Conservation (phyloP, 2,797 vertebrate genomes). For the Sparidentex hasta region DNA sequence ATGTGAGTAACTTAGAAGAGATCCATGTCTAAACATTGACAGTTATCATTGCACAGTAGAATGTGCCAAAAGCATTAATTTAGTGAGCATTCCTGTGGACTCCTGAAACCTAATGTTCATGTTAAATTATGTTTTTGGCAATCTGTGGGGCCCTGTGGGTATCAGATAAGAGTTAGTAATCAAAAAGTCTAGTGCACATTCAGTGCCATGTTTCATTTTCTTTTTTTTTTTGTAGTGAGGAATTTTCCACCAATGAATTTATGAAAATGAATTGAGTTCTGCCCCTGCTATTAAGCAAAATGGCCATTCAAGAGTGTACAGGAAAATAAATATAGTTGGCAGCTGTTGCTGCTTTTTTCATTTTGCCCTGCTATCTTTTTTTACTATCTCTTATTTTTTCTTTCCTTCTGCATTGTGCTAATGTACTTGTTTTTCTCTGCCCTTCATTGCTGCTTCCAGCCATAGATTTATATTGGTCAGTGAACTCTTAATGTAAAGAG, state of each 20-base stretch:
- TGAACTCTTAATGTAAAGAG: slow-evolving; percentile 29
- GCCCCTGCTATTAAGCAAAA: slow-evolving; percentile 3
- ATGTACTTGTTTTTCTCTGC: slow-evolving; percentile 18
- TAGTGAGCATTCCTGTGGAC: not conserved
- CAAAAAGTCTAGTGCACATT: slow-evolving; percentile 4
- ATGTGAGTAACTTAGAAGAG: not conserved
- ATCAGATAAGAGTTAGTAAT: not conserved
- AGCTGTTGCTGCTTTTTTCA: slow-evolving; percentile 1
- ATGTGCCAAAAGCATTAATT: not conserved
- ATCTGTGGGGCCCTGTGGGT: not conserved
- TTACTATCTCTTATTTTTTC: slow-evolving; percentile 1
- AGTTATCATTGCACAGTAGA: not conserved
- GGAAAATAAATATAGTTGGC: slow-evolving; percentile 2
- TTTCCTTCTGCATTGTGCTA: slow-evolving; percentile 3
- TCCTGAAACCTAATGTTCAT: not conserved
- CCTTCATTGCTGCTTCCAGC: not conserved
- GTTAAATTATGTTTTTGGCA: not conserved
- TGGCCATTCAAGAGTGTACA: not conserved
- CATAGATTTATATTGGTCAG: slow-evolving; percentile 32
- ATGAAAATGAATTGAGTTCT: slow-evolving; percentile 17
- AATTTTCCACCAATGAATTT: slow-evolving; percentile 4
- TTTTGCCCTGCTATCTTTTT: not conserved
- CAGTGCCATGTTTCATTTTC: not conserved
- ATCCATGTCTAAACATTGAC: not conserved
- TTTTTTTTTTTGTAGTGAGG: slow-evolving; percentile 1